phyloP scores from a whole-genome alignment of 2,113 vertebrate genomes.

The Trochalopteron elliotii region DNA sequence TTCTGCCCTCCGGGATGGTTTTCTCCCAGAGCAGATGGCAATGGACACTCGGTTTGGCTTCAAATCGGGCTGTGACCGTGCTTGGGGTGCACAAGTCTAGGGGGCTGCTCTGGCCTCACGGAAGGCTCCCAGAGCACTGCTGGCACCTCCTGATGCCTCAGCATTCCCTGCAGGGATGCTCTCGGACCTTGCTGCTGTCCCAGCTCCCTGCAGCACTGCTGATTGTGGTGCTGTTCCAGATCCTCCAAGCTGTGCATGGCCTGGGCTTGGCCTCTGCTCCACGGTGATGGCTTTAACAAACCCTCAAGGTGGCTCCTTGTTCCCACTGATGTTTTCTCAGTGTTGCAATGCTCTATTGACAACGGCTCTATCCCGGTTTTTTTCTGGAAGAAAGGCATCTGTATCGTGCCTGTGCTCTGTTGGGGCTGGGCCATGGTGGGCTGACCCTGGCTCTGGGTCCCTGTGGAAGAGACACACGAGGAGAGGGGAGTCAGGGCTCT shows the following conservation, averaged over 20 bases:
- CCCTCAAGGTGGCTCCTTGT: background rate
- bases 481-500: rapidly evolving
- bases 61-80: rapidly evolving
- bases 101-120: background rate
- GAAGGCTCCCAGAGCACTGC: rapidly evolving
- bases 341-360: too few relatives aligned
- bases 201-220: background rate
- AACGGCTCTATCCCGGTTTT: rapidly evolving
- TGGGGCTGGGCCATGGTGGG: rapidly evolving
- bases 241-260: background rate
- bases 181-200: background rate
- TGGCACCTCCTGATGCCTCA: rapidly evolving
- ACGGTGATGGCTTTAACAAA: rapidly evolving
- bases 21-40: rapidly evolving
- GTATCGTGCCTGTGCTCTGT: rapidly evolving
- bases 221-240: background rate
- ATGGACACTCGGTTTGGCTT: background rate
- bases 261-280: background rate
- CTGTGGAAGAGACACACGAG: rapidly evolving
- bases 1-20: rapidly evolving
- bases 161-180: rapidly evolving
- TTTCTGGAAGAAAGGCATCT: background rate
- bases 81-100: rapidly evolving
- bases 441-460: background rate
- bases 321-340: rapidly evolving